Evolutionary conservation across 2,888 invertebrate genomes (phyloP), one percentile per base, ranked within the genome.

Genomic region (Macrosiphum euphorbiae): DNA sequence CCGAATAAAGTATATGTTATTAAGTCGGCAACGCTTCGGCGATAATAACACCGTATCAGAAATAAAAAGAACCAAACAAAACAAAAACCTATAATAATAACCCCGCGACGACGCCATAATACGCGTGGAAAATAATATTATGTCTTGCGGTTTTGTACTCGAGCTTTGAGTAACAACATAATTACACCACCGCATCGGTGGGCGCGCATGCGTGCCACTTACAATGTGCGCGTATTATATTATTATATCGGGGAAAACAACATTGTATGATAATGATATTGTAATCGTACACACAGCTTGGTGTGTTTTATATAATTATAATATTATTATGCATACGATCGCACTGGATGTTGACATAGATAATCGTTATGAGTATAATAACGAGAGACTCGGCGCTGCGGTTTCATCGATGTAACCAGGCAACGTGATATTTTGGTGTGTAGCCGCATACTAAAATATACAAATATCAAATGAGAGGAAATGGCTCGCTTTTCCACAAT

Each of bases 61-160:
- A 55, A 41, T 13, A 41, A 50, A 87, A 87, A 55, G 20, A 55
- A 55, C 52, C 52, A 55, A 55, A 55, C 16, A 55, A 4, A 41
- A 85, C 26, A 11, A 41, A 28, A 44, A 86, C 86, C 44, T 28
- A 47, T 88, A 88, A 88, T 88, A 88, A 88, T 88, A 88, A 88
- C n/a, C 67, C 67, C 67, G 16, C 26, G 35, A 88, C 88, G 26
- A 55, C 88, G 5, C n/a, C n/a, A 67, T 67, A 67, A n/a, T 67
- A 67, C n/a, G 67, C n/a, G 26, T 24, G 55, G 35, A 88, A 88
- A 88, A 44, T 44, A 44, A 7, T 44, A n/a, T n/a, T n/a, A 44
- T 88, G 24, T 35, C 88, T 88, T 88, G 55, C 10, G 55, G 88
- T 88, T 88, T 88, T 41, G 8, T 85, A 11, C 41, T 26, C 26